Evolutionary conservation across 2,113 vertebrate genomes (phyloP).

Genomic region (Hippotragus niger): DNA sequence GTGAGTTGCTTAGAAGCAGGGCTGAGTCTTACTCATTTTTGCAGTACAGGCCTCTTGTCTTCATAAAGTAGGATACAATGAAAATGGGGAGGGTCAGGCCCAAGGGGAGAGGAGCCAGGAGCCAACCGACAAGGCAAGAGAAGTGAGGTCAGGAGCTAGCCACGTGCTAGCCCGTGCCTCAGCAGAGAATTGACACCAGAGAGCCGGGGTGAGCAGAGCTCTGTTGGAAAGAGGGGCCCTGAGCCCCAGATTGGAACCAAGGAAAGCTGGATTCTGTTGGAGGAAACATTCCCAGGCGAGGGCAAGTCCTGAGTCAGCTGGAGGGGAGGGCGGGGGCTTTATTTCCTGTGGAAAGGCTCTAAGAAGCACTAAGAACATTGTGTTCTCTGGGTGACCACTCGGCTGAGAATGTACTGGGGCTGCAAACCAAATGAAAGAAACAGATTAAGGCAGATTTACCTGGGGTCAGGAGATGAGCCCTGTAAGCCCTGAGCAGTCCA

Average conservation of each 20-base stretch:
- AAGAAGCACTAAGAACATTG: rapidly evolving
- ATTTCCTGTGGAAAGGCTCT: not conserved
- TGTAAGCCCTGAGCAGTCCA: not conserved
- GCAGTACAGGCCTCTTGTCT: not conserved
- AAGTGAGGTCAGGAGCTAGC: not conserved
- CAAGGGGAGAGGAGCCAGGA: not conserved
- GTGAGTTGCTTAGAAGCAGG: not conserved
- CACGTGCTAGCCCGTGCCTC: not conserved
- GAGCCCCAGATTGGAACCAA: not conserved
- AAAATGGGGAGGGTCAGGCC: not conserved
- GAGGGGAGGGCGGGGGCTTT: rapidly evolving
- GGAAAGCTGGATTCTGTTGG: not conserved
- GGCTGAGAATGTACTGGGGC: not conserved
- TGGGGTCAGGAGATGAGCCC: not conserved
- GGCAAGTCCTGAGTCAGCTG: not conserved
- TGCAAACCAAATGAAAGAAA: not conserved
- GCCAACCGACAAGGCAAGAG: not conserved
- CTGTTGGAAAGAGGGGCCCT: not conserved
- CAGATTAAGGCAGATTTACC: not conserved
- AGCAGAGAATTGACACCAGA: too few relatives aligned
- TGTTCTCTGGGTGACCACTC: not conserved
- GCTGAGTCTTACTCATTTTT: not conserved
- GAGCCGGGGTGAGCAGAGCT: not conserved
- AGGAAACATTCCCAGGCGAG: rapidly evolving
- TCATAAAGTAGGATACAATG: not conserved